Base-by-base conservation (phyloP, 1,140 invertebrate species). In the Aphelenchoides avenae region DNA sequence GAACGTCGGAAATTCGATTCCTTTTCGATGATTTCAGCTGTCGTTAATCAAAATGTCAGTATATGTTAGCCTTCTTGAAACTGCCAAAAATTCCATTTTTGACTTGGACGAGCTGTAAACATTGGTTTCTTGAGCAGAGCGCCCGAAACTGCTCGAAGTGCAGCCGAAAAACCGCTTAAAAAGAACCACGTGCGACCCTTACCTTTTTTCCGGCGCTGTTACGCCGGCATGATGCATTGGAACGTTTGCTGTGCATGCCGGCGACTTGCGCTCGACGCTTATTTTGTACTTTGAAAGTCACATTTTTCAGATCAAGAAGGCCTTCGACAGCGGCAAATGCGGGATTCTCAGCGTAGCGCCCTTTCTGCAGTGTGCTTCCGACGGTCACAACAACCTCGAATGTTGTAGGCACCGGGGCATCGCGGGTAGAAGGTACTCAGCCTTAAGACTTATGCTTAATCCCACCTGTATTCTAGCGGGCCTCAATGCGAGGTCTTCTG, bases 341-440 rank as follows among this genome's bases (percentile, higher is more conserved):
- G 68, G 68, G 5, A 30, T 67, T 27, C 43, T 67, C 9, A 68
- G 66, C 44, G 61, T 67, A n/a, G 69, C 52, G 6, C 65, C 65
- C 11, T 67, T 67, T 47, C 36, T 67, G 27, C 53, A 63, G 40
- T 67, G 65, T 37, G 65, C 65, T 9, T 67, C 65, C 6, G 44
- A 72, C 29, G 67, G 50, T 9, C 29, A 68, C 20, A 36, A 67
- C 41, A 67, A 67, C 37, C 5, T 57, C 33, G 22, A 46, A 5
- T 67, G 65, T 30, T 67, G 65, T 30, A 54, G 36, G 15, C 39
- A 66, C 22, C 33, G 54, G n/a, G n/a, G 59, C 18, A 37, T 67
- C 30, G 53, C 59, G 9, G 18, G 31, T 1, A 64, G 66, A 37
- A 67, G 62, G 56, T 58, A 24, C 46, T 15, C 1, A n/a, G 53